Percentiles rank a stretch among this genome's conserved stretches.
These are phyloP conservation scores for Tetragnatha montana DNA, from an alignment of 2,888 invertebrate genomes.

Conservation along the genomic window DNA sequence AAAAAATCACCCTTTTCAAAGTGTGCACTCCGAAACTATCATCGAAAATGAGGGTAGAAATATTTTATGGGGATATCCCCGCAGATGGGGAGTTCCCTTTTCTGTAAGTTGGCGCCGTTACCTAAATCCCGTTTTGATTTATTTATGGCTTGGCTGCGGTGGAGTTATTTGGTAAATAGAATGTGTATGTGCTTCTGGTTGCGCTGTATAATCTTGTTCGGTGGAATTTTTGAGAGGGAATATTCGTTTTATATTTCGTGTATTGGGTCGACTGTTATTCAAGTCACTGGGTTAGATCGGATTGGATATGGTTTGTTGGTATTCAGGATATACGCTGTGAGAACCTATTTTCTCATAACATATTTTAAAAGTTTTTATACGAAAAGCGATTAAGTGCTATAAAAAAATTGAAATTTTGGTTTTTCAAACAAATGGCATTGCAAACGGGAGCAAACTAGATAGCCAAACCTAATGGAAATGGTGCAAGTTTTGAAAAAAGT, in stretches of 20 bases:
- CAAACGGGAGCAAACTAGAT: too few species aligned
- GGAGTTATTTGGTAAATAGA: constrained; percentile 51
- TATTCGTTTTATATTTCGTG: constrained; percentile 3
- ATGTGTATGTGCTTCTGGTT: constrained; percentile 19
- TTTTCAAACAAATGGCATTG: too few species aligned
- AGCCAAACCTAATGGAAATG: too few species aligned
- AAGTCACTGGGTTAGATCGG: too few species aligned
- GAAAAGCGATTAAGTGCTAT: too few species aligned
- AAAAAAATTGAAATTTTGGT: too few species aligned
- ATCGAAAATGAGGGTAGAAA: constrained; percentile 47
- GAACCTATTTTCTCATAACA: too few species aligned
- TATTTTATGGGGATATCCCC: constrained; percentile 46
- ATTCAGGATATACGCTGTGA: too few species aligned
- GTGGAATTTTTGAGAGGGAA: constrained; percentile 5
- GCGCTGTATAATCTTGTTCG: constrained; percentile 20
- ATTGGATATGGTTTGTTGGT: too few species aligned
- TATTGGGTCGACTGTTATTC: not conserved
- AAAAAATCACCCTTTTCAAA: not conserved
- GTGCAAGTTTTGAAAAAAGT: too few species aligned
- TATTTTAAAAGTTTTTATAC: too few species aligned
- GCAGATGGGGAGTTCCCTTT: constrained; percentile 17
- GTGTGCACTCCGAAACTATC: constrained; percentile 18
- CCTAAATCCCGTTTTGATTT: constrained; percentile 56
- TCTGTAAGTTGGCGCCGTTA: constrained; percentile 34
- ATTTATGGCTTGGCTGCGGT: constrained; percentile 30